Conservation (phyloP, 2,888 invertebrate genomes). For the Caenorhabditis imperialis region DNA sequence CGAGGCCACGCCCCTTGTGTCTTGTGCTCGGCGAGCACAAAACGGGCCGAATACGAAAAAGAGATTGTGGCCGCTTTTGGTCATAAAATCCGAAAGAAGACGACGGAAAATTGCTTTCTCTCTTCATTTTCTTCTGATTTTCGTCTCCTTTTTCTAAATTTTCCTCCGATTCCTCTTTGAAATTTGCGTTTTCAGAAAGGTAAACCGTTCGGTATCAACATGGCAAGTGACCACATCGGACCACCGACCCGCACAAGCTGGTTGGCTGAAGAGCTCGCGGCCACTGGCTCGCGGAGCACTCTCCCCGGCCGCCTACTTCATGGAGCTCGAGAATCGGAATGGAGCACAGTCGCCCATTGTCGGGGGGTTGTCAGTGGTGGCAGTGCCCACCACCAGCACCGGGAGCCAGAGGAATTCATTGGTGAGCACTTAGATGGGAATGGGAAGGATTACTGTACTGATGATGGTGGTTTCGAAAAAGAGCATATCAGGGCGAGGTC, state of each 20-base stretch:
- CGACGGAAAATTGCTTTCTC: too few species aligned
- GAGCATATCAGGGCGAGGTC: too few species aligned
- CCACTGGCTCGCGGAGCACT: slow-evolving; percentile 50
- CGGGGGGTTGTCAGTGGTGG: slow-evolving; percentile 20
- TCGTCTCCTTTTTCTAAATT: too few species aligned
- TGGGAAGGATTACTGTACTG: too few species aligned
- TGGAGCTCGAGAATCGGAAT: slow-evolving; percentile 40
- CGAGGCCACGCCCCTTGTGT: too few species aligned
- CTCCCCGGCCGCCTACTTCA: slow-evolving; percentile 52
- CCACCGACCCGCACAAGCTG: slow-evolving; percentile 40
- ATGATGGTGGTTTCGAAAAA: too few species aligned
- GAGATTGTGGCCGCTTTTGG: neutral
- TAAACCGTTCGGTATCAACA: slow-evolving; percentile 26
- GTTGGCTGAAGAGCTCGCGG: slow-evolving; percentile 46
- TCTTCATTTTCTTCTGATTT: too few species aligned
- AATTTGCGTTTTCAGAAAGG: slow-evolving; percentile 23
- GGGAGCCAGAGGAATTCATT: too few species aligned
- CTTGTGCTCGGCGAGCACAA: too few species aligned
- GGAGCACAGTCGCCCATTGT: slow-evolving; percentile 21
- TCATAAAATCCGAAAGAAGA: too few species aligned
- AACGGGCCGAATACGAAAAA: too few species aligned
- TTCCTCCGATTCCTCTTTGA: neutral
- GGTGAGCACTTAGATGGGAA: too few species aligned
- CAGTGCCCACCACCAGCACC: slow-evolving; percentile 11
- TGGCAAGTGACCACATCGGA: slow-evolving; percentile 48